Percentiles rank a stretch among this genome's conserved stretches.
Conservation (phyloP, 2,113 vertebrate genomes). For the Takifugu flavidus region DNA sequence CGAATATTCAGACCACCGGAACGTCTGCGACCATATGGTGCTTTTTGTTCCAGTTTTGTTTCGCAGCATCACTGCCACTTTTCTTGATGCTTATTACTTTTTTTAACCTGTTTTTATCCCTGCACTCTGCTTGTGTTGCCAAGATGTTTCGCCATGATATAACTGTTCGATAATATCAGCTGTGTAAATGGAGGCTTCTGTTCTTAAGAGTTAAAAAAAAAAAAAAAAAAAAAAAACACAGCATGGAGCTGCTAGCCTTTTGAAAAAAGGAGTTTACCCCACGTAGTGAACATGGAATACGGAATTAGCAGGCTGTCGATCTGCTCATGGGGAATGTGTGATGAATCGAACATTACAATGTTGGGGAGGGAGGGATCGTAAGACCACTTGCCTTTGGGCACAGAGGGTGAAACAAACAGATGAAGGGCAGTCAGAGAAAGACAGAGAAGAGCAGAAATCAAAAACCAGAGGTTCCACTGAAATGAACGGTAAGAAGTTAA, state of each 20-base stretch:
- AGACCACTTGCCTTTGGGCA: conserved; percentile 51
- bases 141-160: no score
- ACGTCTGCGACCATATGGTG: no score
- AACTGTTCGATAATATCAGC: no score
- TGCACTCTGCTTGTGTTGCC: no score
- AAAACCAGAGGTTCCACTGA: conserved; percentile 17
- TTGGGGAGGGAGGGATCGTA: conserved; percentile 28
- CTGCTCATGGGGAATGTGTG: conserved; percentile 38
- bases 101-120: no score
- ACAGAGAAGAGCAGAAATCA: conserved; percentile 5
- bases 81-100: no score
- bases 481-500: conserved; percentile 44
- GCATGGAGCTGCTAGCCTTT: conserved; percentile 1
- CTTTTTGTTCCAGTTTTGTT: no score
- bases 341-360: conserved; percentile 63
- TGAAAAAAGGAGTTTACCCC: conserved; percentile 53
- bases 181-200: no score
- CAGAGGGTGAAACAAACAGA: conserved; percentile 41
- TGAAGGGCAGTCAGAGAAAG: conserved; percentile 27
- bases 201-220: not conserved
- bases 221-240: not conserved
- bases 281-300: conserved; percentile 61
- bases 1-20: no score
- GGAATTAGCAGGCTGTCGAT: conserved; percentile 57
- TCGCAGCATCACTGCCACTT: no score